Evolutionary conservation across 2,888 invertebrate genomes (phyloP).

Genomic region (Hemaris fuciformis): DNA sequence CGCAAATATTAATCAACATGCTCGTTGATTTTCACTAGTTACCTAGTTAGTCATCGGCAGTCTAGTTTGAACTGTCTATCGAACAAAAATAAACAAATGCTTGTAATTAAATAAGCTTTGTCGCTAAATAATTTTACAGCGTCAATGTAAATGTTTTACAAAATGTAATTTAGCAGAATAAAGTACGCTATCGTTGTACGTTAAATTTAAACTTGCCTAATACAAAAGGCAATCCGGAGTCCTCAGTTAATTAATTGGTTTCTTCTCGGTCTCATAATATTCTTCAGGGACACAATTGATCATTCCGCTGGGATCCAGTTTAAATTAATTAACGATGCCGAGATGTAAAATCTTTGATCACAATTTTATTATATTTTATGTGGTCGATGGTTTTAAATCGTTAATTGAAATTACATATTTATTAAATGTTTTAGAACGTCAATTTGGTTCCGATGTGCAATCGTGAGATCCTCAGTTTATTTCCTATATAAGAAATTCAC

Average conservation of each 20-base stretch:
- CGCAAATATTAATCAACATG: no score
- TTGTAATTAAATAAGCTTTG: background rate
- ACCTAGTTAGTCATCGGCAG: no score
- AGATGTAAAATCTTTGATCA: constrained; percentile 15
- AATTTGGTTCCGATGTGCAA: no score
- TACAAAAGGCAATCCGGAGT: constrained; percentile 37
- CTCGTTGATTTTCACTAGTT: no score
- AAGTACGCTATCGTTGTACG: background rate
- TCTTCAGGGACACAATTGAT: constrained; percentile 56
- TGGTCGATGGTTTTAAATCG: background rate
- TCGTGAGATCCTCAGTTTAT: no score
- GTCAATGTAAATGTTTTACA: constrained; percentile 7
- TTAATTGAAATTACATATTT: no score
- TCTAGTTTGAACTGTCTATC: background rate
- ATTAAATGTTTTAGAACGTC: no score
- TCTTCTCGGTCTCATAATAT: constrained; percentile 52
- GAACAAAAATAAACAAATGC: background rate
- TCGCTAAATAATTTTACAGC: constrained; percentile 1
- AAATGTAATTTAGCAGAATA: constrained; percentile 7
- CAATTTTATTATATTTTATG: background rate
- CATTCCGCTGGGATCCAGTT: constrained; percentile 43
- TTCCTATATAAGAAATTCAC: no score
- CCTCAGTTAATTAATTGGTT: constrained; percentile 60
- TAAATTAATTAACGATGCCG: constrained; percentile 47
- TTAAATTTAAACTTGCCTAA: constrained; percentile 20